Base-by-base conservation (phyloP, 2,113 vertebrate genomes). In the Cercocebus atys region DNA sequence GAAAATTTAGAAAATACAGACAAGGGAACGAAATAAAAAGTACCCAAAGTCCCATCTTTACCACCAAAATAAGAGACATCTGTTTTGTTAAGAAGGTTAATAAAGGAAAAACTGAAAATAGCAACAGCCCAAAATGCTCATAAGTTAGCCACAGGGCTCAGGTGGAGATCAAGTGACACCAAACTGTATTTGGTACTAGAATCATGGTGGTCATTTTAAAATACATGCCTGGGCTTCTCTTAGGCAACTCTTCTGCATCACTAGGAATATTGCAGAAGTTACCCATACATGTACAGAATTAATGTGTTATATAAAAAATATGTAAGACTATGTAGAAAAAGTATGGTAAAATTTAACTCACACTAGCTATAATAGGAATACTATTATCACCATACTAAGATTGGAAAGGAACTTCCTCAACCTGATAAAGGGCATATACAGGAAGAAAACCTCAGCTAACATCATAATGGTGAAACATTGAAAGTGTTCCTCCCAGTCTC, bases 21-120 rank as follows among this genome's bases (percentile, higher is more conserved):
- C 30, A 90, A 68, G 30, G 80, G 7, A 80, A 79, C 85, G 13
- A 93, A 86, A 85, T 57, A 22, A 73, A 81, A 94, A 75, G 18
- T 55, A 73, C 32, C 27, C 45, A 52, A 80, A 90, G 40, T 55
- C 9, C 43, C 5, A 70, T 3, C 1, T 83, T 82, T 79, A 87
- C 55, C 38, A 50, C 32, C 16, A 79, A 72, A 72, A 45, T 12
- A 88, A 25, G 47, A 91, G 30, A 38, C 8, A 35, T 27, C 8
- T 80, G 22, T 38, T 43, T 59, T 50, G 27, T 79, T 72, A 79
- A 66, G 35, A 93, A 70, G 52, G 59, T 5, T 70, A 22, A 66
- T 59, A 47, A 93, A n/a, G 61, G 17, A 93, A 92, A 82, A 92
- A 73, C 45, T 52, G 73, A 94, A 92, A 75, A 76, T 43, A 80